Base-by-base conservation (phyloP, 1,140 invertebrate species). In the Argopecten irradians region DNA sequence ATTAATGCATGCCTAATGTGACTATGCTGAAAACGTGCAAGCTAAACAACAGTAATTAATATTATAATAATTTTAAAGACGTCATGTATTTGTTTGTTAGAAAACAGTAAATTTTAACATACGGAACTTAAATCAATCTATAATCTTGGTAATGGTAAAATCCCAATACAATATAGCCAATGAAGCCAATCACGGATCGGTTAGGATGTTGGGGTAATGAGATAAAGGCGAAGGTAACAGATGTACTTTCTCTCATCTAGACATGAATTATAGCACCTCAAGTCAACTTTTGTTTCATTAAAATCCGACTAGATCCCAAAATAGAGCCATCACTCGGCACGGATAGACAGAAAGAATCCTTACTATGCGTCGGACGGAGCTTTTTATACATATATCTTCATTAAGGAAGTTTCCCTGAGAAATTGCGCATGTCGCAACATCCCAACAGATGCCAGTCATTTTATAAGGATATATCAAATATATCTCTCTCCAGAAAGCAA, bases 191-290 rank as follows among this genome's bases (percentile, higher is more conserved):
- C n/a, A n/a, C n/a, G n/a, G n/a, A n/a, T n/a, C n/a, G n/a, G n/a
- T n/a, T n/a, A 71, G 11, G 55, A 71, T 71, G 22, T n/a, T 71
- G 14, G 8, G 22, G 16, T 28, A 11, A 71, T 0, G 8, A 28
- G 55, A 71, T 71, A 71, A 28, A 28, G 55, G 28, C 55, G 16
- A 28, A 28, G 55, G 28, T n/a, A n/a, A n/a, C 55, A 71, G 55
- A 71, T 71, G 55, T 71, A 71, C n/a, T 71, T n/a, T 71, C 55
- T n/a, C 55, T 71, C 55, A 71, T 71, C 55, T 71, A 71, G 55
- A 71, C 55, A 71, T 71, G 55, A 71, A 71, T 71, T 71, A 71
- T 71, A 28, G 55, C 55, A 71, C 55, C 55, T 28, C 55, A 71
- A 28, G 55, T 71, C 55, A 71, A 28, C 55, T 71, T 71, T 71